Evolutionary conservation across 2,888 invertebrate genomes (phyloP).

Genomic region (Plemyria rubiginata): DNA sequence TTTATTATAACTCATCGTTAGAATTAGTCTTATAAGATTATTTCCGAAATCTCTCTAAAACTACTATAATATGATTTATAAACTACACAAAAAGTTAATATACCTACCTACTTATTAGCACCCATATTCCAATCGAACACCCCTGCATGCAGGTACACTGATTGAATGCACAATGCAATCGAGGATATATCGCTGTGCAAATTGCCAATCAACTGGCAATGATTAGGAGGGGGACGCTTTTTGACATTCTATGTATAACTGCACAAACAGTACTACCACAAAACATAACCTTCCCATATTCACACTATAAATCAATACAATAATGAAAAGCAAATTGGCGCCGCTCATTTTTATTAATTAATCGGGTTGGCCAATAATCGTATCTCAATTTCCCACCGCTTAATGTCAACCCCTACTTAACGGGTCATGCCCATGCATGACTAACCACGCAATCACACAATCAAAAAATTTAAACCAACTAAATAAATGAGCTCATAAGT

Average conservation of each 20-base stretch:
- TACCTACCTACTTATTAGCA: background rate
- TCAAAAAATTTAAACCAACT: slow-evolving; percentile 62
- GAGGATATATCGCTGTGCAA: slow-evolving; percentile 67
- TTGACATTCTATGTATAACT: slow-evolving; percentile 42
- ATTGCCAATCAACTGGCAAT: slow-evolving; percentile 74
- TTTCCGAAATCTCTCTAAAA: background rate
- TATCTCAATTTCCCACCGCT: slow-evolving; percentile 72
- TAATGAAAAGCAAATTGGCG: slow-evolving; percentile 48
- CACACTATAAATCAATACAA: slow-evolving; percentile 30
- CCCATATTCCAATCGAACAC: slow-evolving; percentile 5
- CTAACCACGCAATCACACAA: slow-evolving; percentile 62
- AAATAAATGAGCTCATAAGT: slow-evolving; percentile 74
- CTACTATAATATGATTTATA: background rate
- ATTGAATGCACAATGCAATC: slow-evolving; percentile 53
- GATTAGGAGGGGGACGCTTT: slow-evolving; percentile 54
- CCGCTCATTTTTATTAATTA: slow-evolving; percentile 62
- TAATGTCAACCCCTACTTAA: slow-evolving; percentile 66
- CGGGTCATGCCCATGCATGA: slow-evolving; percentile 43
- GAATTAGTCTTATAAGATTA: background rate
- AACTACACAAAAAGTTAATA: background rate
- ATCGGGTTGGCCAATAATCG: slow-evolving; percentile 68
- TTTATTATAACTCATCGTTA: background rate
- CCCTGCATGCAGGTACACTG: slow-evolving; percentile 8
- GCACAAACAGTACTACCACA: slow-evolving; percentile 25
- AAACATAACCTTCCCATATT: slow-evolving; percentile 23